These are phyloP conservation scores for Sus scrofa DNA, from an alignment of 2,113 vertebrate genomes.

Conservation along the genomic window T2T-Sscrofa CM000819.6:31981001-31981500, in stretches of 20 bases:
- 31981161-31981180: not conserved
- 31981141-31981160: not conserved
- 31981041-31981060: not conserved
- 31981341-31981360: not conserved
- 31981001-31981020: constrained; percentile 11
- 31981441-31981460: not conserved
- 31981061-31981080: not conserved
- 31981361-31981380: not conserved
- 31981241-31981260: not conserved
- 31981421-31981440: not conserved
- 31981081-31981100: not conserved
- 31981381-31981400: not conserved
- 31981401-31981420: not conserved
- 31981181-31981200: not conserved
- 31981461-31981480: not conserved
- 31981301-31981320: not conserved
- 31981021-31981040: not conserved
- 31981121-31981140: not conserved
- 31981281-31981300: not conserved
- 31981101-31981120: not conserved
- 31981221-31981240: not conserved
- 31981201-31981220: not conserved
- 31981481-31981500: not conserved
- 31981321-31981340: not conserved
- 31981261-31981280: not conserved